phyloP scores from a whole-genome alignment of 2,797 vertebrate species.

The Paramormyrops hopkinsi region DNA sequence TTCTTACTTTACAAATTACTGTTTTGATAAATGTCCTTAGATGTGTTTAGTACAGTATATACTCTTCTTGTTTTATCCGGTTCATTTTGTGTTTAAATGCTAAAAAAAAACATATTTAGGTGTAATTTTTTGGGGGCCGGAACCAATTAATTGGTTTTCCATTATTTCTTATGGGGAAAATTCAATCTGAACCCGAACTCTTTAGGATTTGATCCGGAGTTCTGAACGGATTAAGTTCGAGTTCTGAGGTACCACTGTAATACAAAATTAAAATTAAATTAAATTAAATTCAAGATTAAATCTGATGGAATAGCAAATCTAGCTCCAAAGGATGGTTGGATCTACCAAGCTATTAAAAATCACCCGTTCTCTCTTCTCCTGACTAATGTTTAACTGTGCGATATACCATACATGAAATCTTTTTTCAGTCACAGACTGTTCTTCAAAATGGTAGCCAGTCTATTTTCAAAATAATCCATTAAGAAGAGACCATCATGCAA shows the following conservation, averaged over 20 bases:
- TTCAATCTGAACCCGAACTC: too few species aligned
- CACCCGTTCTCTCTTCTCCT: not conserved
- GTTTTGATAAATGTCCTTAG: too few species aligned
- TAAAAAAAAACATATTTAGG: too few species aligned
- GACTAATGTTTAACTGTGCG: not conserved
- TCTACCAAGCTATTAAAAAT: not conserved
- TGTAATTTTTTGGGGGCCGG: too few species aligned
- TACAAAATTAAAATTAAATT: not conserved
- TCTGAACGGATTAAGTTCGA: too few species aligned
- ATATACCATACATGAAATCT: not conserved
- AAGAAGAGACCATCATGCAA: not conserved
- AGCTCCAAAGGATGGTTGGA: not conserved
- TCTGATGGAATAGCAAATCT: not conserved
- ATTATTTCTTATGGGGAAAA: too few species aligned
- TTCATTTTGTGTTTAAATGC: too few species aligned
- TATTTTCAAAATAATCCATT: not conserved
- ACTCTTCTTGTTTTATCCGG: too few species aligned
- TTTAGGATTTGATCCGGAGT: too few species aligned
- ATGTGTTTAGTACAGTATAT: too few species aligned
- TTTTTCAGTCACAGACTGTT: not conserved
- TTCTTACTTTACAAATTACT: too few species aligned
- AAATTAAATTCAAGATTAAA: not conserved
- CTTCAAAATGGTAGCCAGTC: not conserved
- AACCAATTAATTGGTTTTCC: too few species aligned
- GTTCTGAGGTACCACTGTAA: not conserved